Conservation (phyloP, 2,113 vertebrate species). For the Lamprotornis superbus region DNA sequence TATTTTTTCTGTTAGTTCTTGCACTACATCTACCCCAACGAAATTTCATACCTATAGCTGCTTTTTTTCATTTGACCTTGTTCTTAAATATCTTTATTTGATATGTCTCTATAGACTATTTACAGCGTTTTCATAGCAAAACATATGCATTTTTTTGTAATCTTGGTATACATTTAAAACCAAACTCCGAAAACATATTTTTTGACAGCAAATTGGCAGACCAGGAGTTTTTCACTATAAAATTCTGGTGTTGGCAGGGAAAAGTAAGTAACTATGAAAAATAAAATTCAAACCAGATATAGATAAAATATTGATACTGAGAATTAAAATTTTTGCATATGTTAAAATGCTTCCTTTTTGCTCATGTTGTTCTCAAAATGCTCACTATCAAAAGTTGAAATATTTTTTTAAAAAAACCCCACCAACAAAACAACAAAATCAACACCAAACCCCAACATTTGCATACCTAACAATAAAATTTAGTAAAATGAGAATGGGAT, state of each 20-base stretch:
- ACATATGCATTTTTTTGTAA: neutral
- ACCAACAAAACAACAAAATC: neutral
- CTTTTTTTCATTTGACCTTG: neutral
- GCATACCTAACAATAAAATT: neutral
- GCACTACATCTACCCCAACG: neutral
- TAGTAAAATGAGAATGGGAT: neutral
- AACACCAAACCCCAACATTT: fast-evolving
- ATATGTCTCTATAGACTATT: neutral
- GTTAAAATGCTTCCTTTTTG: neutral
- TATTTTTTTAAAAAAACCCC: fast-evolving
- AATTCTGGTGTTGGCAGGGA: neutral
- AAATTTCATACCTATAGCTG: neutral
- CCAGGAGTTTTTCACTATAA: neutral
- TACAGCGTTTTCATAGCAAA: neutral
- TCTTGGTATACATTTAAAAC: neutral
- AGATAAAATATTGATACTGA: neutral
- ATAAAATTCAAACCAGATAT: neutral
- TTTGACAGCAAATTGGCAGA: neutral
- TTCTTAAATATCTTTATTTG: neutral
- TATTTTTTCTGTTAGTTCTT: neutral
- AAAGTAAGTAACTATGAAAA: neutral
- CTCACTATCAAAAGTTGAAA: neutral
- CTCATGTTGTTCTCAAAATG: neutral
- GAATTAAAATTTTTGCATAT: neutral
- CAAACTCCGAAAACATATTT: neutral